Evolutionary conservation across 1,140 invertebrate species (phyloP).

Genomic region (Eulimnadia texana): DNA sequence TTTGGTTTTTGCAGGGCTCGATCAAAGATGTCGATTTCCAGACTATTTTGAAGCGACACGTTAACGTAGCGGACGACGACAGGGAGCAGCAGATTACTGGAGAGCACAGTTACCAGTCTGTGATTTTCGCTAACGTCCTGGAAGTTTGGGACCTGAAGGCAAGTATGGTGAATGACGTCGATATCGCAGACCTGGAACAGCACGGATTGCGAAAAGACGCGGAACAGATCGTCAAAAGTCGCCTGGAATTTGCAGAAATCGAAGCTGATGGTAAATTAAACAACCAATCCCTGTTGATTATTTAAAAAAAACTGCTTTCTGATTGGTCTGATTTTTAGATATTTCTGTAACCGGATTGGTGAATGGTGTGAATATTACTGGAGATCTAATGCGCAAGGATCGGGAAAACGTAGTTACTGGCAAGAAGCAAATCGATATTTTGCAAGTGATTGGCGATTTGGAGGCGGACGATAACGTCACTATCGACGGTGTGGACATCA

Average conservation of each 20-base stretch:
- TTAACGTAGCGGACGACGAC: background rate
- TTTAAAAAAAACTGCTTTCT: too few relatives aligned
- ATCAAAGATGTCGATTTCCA: background rate
- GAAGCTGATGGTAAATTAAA: background rate
- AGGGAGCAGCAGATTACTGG: background rate
- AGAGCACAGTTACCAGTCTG: background rate
- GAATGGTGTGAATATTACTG: background rate
- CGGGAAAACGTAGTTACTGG: background rate
- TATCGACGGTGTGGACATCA: background rate
- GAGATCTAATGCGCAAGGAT: background rate
- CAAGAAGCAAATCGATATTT: background rate
- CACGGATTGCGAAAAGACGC: background rate
- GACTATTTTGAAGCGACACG: background rate
- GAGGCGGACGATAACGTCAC: background rate
- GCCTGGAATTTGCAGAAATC: background rate
- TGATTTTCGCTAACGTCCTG: background rate
- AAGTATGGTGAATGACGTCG: background rate
- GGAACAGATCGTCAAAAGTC: background rate
- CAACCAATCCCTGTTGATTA: background rate
- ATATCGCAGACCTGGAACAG: background rate
- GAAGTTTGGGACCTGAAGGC: background rate
- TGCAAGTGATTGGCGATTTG: background rate
- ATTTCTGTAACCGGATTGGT: background rate
- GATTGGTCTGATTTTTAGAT: too few relatives aligned
- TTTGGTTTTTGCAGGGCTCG: background rate